These are phyloP conservation scores for Valencia hispanica DNA, from an alignment of 2,797 vertebrate genomes.

Conservation along the genomic window DNA sequence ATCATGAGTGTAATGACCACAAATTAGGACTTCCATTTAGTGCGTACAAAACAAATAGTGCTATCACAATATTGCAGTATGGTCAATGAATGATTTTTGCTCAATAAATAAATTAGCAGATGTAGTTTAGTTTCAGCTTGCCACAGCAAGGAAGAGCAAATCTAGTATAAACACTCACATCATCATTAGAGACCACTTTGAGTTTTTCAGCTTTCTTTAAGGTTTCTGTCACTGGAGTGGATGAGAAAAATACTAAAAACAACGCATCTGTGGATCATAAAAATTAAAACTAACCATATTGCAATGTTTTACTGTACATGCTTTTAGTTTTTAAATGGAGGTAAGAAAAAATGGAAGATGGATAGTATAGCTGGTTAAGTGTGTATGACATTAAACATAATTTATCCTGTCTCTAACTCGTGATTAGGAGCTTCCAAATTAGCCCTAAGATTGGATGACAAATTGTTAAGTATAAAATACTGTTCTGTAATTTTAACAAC, in stretches of 20 bases:
- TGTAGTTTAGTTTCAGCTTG: not conserved
- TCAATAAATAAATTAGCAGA: not conserved
- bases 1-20: not conserved
- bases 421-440: not conserved
- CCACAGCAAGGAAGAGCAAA: not conserved
- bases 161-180: not conserved
- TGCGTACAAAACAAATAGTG: not conserved
- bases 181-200: not conserved
- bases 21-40: not conserved
- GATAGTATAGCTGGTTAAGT: not conserved
- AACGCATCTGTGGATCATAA: not conserved
- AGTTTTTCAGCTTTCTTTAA: not conserved
- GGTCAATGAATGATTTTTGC: not conserved
- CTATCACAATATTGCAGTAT: not conserved
- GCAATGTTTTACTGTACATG: not conserved
- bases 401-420: constrained; percentile 3
- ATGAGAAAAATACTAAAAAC: not conserved
- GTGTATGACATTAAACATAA: not conserved
- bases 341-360: constrained; percentile 5
- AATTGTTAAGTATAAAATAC: not conserved
- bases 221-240: not conserved
- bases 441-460: not conserved
- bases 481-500: not conserved
- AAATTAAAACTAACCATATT: not conserved
- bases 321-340: not conserved